These are phyloP conservation scores for Onychomys torridus DNA, from an alignment of 2,797 vertebrate genomes.

Conservation along the genomic window DNA sequence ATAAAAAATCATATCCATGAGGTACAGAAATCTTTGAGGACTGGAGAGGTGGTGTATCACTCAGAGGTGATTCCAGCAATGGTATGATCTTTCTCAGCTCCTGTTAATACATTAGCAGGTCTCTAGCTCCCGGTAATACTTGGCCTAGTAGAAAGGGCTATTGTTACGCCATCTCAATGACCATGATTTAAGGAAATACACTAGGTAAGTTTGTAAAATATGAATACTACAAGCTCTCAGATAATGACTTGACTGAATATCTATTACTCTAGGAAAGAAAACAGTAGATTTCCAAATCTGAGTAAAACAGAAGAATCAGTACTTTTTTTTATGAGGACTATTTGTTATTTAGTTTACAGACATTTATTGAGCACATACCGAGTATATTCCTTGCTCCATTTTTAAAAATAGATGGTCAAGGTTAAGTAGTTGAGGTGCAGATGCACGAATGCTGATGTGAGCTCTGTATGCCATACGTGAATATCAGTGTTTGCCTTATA, in stretches of 20 bases:
- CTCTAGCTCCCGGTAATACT: slow-evolving; percentile 31
- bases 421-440: slow-evolving; percentile 44
- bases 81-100: slow-evolving; percentile 76
- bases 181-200: slow-evolving; percentile 13
- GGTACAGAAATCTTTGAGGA: slow-evolving; percentile 90
- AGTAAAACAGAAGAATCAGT: not conserved
- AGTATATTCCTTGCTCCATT: not conserved
- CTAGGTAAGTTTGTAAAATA: not conserved
- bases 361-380: slow-evolving; percentile 47
- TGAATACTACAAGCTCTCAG: slow-evolving; percentile 4
- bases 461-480: not conserved
- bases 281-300: slow-evolving; percentile 22
- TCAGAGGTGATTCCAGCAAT: slow-evolving; percentile 86
- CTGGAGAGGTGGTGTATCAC: slow-evolving; percentile 83
- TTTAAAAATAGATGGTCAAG: not conserved
- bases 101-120: not conserved
- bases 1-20: slow-evolving; percentile 95
- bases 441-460: slow-evolving; percentile 2
- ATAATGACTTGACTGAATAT: slow-evolving; percentile 23
- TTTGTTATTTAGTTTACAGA: slow-evolving; percentile 31
- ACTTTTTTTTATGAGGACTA: slow-evolving; percentile 42
- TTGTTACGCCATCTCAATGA: slow-evolving; percentile 28
- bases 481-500: slow-evolving; percentile 2
- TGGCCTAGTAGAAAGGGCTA: not conserved
- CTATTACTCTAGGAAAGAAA: slow-evolving; percentile 30